These are phyloP conservation scores for Caenorhabditis macrosperma DNA, from an alignment of 2,888 invertebrate genomes.

Conservation along the genomic window DNA sequence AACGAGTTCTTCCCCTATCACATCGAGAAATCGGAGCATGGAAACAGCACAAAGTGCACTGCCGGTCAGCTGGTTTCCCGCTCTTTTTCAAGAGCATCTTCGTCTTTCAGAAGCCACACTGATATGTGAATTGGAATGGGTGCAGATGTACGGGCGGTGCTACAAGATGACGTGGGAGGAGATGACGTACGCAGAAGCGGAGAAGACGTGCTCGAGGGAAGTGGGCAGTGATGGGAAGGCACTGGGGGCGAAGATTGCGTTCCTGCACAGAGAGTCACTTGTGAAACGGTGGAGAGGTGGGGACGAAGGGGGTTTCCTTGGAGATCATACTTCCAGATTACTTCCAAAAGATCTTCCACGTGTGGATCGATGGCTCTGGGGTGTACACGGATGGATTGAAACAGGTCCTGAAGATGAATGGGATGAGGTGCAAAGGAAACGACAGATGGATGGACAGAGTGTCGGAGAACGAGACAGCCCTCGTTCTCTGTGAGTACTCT, in stretches of 20 bases:
- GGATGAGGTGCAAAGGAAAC: neutral
- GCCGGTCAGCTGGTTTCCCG: no score
- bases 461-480: neutral
- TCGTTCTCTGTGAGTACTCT: slow-evolving; percentile 19
- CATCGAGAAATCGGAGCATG: neutral
- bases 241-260: neutral
- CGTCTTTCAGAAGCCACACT: slow-evolving; percentile 7
- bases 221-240: neutral
- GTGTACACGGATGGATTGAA: slow-evolving; percentile 1
- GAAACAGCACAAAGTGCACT: neutral
- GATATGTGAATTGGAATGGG: slow-evolving; percentile 7
- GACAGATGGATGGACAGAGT: neutral
- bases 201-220: neutral
- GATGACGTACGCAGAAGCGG: neutral
- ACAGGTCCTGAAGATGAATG: neutral
- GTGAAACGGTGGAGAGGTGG: neutral
- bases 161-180: slow-evolving; percentile 7
- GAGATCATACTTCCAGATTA: slow-evolving; percentile 10
- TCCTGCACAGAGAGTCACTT: slow-evolving; percentile 10
- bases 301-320: neutral
- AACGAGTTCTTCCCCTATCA: slow-evolving; percentile 2
- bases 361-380: slow-evolving; percentile 9
- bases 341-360: neutral
- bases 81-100: no score
- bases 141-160: slow-evolving; percentile 22